Evolutionary conservation across 2,888 invertebrate genomes (phyloP).

Genomic region (Macropis europaea): DNA sequence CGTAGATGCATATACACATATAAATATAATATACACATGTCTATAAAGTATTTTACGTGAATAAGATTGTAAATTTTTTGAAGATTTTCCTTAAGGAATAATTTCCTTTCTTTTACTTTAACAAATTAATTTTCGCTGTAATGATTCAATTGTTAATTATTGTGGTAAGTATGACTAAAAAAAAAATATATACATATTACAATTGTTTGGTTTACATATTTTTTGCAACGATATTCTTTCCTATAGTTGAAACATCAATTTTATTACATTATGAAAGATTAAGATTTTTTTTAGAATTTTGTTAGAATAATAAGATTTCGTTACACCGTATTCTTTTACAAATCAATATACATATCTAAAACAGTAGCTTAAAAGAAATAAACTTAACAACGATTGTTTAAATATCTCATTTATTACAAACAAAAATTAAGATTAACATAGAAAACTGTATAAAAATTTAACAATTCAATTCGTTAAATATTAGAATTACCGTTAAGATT

Average conservation of each 20-base stretch:
- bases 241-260: background rate
- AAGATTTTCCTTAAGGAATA: constrained; percentile 5
- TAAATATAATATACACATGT: constrained; percentile 27
- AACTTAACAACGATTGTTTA: background rate
- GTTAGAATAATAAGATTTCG: background rate
- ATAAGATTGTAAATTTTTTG: constrained; percentile 14
- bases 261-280: too few relatives aligned
- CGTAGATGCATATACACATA: background rate
- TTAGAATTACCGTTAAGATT: background rate
- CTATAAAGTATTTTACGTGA: constrained; percentile 44
- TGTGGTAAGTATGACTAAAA: background rate
- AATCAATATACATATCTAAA: too few relatives aligned
- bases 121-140: constrained; percentile 11
- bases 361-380: background rate
- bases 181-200: background rate
- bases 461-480: constrained; percentile 1
- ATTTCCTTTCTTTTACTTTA: constrained; percentile 9
- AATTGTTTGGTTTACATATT: background rate
- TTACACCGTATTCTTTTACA: too few relatives aligned
- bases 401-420: constrained; percentile 22
- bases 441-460: constrained; percentile 29
- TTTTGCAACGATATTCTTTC: background rate
- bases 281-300: background rate
- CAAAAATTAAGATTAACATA: constrained; percentile 21
- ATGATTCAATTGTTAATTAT: background rate